A percentile compares a stretch with the other conserved stretches of the same genome.
Conservation (phyloP, 1,140 invertebrate species). For the Sarcophaga peregrina region DNA sequence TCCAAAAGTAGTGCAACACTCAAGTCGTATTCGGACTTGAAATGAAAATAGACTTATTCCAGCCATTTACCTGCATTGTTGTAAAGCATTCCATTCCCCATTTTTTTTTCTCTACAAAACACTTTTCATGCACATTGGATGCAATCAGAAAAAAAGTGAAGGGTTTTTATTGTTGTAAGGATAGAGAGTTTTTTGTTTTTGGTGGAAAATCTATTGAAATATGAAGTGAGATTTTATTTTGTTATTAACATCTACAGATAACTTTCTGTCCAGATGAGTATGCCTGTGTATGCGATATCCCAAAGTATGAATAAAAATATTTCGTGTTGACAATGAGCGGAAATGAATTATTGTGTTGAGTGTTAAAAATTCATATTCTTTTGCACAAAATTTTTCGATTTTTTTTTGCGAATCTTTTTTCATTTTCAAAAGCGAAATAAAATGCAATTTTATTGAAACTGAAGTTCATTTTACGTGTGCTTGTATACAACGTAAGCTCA, state of each 20-base stretch:
- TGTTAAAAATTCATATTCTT: conserved; percentile 3
- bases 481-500: too few relatives aligned
- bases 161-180: not conserved
- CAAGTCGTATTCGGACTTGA: too few relatives aligned
- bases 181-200: not conserved
- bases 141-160: not conserved
- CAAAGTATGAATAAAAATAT: conserved; percentile 7
- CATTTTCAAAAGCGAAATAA: not conserved
- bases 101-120: not conserved
- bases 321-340: conserved; percentile 47
- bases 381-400: too few relatives aligned
- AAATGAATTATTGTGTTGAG: conserved; percentile 47
- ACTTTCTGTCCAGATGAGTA: conserved; percentile 35
- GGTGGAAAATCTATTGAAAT: not conserved
- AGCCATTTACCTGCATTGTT: conserved; percentile 46
- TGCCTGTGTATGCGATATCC: not conserved
- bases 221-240: not conserved
- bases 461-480: conserved; percentile 1
- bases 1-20: too few relatives aligned
- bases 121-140: too few relatives aligned
- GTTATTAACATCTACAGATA: not conserved
- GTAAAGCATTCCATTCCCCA: conserved; percentile 33
- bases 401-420: not conserved
- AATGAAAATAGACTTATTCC: not conserved
- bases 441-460: conserved; percentile 37